Conservation (phyloP, 2,888 invertebrate species). For the Electrophaes corylata region DNA sequence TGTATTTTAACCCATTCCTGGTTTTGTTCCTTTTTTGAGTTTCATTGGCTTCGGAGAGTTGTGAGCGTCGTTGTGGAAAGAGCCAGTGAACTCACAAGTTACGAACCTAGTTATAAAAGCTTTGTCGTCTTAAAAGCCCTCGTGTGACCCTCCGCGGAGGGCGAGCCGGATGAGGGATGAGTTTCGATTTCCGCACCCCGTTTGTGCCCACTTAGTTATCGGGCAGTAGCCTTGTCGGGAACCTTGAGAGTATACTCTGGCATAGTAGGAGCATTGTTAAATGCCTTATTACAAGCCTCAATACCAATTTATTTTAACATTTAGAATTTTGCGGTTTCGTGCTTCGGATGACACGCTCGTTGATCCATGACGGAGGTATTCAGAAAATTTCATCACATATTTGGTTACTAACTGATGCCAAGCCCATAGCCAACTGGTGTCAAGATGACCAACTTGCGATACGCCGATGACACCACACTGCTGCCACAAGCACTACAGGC, state of each 20-base stretch:
- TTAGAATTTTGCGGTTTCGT: background rate
- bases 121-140: conserved; percentile 15
- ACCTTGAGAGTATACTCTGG: background rate
- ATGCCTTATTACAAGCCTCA: background rate
- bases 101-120: conserved; percentile 11
- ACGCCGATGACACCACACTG: too few relatives aligned
- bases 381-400: background rate
- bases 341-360: background rate
- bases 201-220: conserved; percentile 12
- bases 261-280: background rate
- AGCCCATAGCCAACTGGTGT: too few relatives aligned
- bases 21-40: background rate
- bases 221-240: background rate
- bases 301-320: background rate
- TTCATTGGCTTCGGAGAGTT: background rate
- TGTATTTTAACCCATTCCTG: background rate
- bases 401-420: too few relatives aligned
- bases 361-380: background rate
- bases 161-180: conserved; percentile 15
- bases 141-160: conserved; percentile 11
- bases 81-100: conserved; percentile 12
- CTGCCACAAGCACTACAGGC: too few relatives aligned
- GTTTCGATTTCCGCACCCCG: conserved; percentile 18
- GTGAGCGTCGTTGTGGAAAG: background rate
- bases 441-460: too few relatives aligned